phyloP scores from a whole-genome alignment of 2,113 vertebrate genomes.

The Andinoacara biseriatus region DNA sequence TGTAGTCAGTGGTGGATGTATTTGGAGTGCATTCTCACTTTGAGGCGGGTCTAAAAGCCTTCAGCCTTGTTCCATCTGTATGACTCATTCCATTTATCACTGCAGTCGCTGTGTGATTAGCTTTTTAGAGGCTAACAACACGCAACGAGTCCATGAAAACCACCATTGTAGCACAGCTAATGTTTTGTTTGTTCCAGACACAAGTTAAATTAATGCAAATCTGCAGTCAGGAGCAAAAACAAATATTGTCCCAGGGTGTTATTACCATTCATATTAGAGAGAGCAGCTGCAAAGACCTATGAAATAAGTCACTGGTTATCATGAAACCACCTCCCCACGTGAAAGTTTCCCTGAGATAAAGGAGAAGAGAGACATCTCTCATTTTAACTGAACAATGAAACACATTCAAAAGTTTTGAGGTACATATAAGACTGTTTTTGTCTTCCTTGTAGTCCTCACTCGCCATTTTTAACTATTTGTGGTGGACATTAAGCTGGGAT shows the following conservation, averaged over 20 bases:
- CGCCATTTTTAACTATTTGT: too few relatives aligned
- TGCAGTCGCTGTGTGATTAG: constrained; percentile 23
- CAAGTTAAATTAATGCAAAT: neutral
- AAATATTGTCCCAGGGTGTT: neutral
- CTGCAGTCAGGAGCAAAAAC: neutral
- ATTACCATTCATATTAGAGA: neutral
- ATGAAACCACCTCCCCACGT: neutral
- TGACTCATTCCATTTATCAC: constrained; percentile 38
- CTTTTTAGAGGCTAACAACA: constrained; percentile 7
- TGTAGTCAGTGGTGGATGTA: neutral
- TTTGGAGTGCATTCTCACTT: neutral
- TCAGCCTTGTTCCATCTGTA: constrained; percentile 4
- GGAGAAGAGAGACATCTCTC: neutral
- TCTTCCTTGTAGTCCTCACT: too few relatives aligned
- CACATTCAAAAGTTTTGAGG: neutral
- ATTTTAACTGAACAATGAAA: neutral
- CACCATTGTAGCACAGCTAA: neutral
- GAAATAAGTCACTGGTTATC: neutral
- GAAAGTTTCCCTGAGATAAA: neutral
- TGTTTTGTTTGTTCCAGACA: neutral
- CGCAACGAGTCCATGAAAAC: neutral
- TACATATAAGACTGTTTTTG: too few relatives aligned
- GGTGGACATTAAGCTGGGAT: neutral
- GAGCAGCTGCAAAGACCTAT: neutral
- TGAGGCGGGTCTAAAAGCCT: neutral